These are phyloP conservation scores for Macaria notata DNA, from an alignment of 2,888 invertebrate species.

Conservation along the genomic window DNA sequence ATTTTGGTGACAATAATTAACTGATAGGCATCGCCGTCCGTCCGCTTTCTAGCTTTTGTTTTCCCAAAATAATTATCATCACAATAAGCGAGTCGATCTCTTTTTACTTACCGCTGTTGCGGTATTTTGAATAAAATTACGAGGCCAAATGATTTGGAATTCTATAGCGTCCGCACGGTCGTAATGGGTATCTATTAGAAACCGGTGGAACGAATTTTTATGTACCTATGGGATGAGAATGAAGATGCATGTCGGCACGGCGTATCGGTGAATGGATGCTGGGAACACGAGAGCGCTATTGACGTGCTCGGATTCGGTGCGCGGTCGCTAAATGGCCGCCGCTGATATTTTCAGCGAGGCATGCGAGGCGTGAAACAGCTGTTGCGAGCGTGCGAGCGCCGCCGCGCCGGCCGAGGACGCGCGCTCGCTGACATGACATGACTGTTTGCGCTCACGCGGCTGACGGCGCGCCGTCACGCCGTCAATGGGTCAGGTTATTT, in stretches of 20 bases:
- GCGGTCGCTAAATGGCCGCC: slow-evolving; percentile 46
- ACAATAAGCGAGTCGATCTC: slow-evolving; percentile 77
- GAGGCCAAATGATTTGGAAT: slow-evolving; percentile 64
- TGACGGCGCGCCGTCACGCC: slow-evolving; percentile 56
- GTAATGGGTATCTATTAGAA: slow-evolving; percentile 62
- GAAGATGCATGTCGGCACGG: slow-evolving; percentile 32
- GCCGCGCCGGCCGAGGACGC: slow-evolving; percentile 27
- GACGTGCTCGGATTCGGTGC: slow-evolving; percentile 36
- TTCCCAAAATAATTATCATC: slow-evolving; percentile 80
- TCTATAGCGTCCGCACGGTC: slow-evolving; percentile 56
- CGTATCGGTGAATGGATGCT: slow-evolving; percentile 19
- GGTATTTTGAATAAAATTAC: slow-evolving; percentile 80
- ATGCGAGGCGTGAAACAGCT: slow-evolving; percentile 66
- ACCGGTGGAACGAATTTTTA: slow-evolving; percentile 58
- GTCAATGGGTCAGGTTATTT: slow-evolving; percentile 80
- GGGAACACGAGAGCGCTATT: slow-evolving; percentile 37
- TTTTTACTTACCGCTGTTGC: slow-evolving; percentile 77
- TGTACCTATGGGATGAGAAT: slow-evolving; percentile 39
- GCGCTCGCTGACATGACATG: slow-evolving; percentile 37
- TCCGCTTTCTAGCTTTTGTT: slow-evolving; percentile 81
- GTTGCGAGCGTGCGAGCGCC: slow-evolving; percentile 42
- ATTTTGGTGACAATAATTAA: slow-evolving; percentile 81
- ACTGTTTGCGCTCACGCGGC: slow-evolving; percentile 42
- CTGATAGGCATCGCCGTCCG: slow-evolving; percentile 74
- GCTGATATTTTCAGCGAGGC: slow-evolving; percentile 63